phyloP scores from a whole-genome alignment of 2,797 vertebrate species.

The Chlorospingus flavigularis region DNA sequence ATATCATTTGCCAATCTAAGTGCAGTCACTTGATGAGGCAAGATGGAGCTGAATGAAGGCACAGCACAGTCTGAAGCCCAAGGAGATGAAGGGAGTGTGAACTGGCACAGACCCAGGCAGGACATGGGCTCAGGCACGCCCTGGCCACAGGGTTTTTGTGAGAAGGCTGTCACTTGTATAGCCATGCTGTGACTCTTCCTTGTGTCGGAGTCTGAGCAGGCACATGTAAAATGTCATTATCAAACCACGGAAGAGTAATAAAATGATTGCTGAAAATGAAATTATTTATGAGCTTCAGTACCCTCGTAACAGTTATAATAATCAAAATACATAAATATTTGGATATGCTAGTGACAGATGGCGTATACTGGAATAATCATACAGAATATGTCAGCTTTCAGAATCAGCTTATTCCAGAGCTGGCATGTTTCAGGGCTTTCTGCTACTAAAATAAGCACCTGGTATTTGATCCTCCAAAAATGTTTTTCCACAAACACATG shows the following conservation, averaged over 20 bases:
- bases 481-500: slow-evolving; percentile 38
- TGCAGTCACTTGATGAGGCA: neutral
- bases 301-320: neutral
- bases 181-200: neutral
- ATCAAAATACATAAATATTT: slow-evolving; percentile 54
- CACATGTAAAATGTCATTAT: neutral
- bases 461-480: slow-evolving; percentile 55
- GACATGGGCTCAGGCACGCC: neutral
- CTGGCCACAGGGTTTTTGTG: neutral
- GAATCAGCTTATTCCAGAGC: slow-evolving; percentile 39
- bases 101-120: neutral
- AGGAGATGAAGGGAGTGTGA: neutral
- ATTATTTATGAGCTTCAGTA: slow-evolving; percentile 24
- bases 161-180: neutral
- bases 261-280: slow-evolving; percentile 26
- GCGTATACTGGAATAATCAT: slow-evolving; percentile 41
- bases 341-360: slow-evolving; percentile 55
- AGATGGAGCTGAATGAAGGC: neutral
- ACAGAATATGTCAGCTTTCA: slow-evolving; percentile 45
- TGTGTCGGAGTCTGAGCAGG: neutral
- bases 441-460: slow-evolving; percentile 55
- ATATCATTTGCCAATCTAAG: neutral
- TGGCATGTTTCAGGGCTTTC: slow-evolving; percentile 44
- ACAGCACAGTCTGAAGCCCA: neutral
- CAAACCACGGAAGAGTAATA: neutral